Percentiles rank a stretch among this genome's conserved stretches.
These are phyloP conservation scores for Galbula dea DNA, from an alignment of 2,113 vertebrate species.

Conservation along the genomic window DNA sequence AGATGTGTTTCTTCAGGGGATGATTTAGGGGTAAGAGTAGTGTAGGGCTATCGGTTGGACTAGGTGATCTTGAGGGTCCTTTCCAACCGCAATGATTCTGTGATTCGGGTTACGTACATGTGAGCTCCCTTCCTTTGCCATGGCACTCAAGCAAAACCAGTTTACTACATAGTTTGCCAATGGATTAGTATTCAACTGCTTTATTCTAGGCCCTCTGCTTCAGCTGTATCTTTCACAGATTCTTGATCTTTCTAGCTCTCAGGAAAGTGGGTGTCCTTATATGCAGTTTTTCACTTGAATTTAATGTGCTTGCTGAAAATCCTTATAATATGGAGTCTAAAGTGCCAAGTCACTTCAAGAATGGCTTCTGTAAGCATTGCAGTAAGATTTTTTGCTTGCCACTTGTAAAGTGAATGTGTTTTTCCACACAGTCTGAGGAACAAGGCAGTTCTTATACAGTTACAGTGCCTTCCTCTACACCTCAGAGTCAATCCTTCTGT, in stretches of 20 bases:
- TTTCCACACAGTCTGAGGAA: not conserved
- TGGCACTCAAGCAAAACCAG: not conserved
- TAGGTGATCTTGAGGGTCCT: too few species aligned
- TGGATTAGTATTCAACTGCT: not conserved
- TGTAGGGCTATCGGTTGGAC: too few species aligned
- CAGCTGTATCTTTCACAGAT: not conserved
- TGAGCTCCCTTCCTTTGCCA: not conserved
- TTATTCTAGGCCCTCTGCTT: not conserved
- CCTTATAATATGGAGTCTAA: not conserved
- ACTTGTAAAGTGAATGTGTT: not conserved
- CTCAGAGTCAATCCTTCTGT: not conserved
- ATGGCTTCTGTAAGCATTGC: not conserved
- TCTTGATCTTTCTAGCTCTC: not conserved
- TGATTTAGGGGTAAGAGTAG: too few species aligned
- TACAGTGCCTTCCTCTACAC: not conserved
- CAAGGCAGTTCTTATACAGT: not conserved
- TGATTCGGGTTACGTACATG: accelerated
- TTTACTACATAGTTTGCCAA: not conserved
- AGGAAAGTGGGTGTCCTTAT: not conserved
- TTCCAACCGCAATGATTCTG: too few species aligned
- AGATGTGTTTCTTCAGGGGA: too few species aligned
- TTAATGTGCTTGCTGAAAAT: not conserved
- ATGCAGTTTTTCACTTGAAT: not conserved
- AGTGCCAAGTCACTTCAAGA: not conserved
- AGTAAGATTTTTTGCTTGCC: not conserved